These are phyloP conservation scores for Papilio polytes DNA, from an alignment of 1,140 invertebrate genomes.

Conservation along the genomic window DNA sequence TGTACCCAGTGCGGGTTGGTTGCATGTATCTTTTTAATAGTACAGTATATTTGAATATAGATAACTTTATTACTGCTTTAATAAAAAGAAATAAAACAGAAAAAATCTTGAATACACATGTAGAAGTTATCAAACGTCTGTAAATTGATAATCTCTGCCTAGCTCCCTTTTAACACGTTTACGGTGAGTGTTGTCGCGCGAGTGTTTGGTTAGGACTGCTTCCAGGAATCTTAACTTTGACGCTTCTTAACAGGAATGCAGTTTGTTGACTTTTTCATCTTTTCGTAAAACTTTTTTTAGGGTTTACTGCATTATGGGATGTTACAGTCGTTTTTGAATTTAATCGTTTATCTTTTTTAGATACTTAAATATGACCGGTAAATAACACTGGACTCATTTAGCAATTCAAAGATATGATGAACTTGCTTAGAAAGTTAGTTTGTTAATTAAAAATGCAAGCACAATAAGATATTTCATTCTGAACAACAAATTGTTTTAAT, in stretches of 20 bases:
- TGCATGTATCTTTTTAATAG: neutral
- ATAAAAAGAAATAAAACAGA: neutral
- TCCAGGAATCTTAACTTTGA: conserved; percentile 8
- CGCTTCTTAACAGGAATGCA: conserved; percentile 10
- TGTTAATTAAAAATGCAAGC: neutral
- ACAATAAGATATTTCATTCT: neutral
- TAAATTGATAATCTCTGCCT: neutral
- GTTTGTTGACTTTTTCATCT: neutral
- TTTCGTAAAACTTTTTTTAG: neutral
- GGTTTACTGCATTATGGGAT: neutral
- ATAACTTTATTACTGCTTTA: neutral
- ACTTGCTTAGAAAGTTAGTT: neutral
- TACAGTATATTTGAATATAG: neutral
- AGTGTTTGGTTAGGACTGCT: conserved; percentile 23
- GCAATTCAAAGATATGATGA: neutral
- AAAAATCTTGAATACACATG: neutral
- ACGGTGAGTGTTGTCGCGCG: neutral
- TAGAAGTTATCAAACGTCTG: conserved; percentile 1
- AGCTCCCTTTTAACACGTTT: conserved; percentile 17
- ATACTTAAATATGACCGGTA: neutral
- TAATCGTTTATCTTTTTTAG: neutral
- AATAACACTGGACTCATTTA: neutral
- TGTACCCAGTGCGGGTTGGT: too few species aligned
- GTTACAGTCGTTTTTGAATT: neutral
- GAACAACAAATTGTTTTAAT: neutral